A percentile compares a stretch with the other conserved stretches of the same genome.
These are phyloP conservation scores for Endomychus coccineus DNA, from an alignment of 2,888 invertebrate species.

Conservation along the genomic window DNA sequence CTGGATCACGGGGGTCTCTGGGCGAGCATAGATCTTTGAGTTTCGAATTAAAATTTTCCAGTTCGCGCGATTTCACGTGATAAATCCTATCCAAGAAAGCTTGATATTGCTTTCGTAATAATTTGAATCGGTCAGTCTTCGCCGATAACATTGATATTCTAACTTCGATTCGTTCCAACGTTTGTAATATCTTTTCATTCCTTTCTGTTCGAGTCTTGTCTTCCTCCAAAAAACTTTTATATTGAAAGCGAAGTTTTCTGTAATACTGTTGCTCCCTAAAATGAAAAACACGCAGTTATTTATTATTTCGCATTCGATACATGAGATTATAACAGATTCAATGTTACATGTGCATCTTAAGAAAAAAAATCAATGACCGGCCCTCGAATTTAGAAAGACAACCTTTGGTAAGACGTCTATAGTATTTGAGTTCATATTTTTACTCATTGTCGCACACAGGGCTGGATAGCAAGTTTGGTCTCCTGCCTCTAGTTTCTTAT, in stretches of 20 bases:
- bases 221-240: slow-evolving; percentile 51
- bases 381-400: too few relatives aligned
- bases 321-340: too few relatives aligned
- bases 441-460: too few relatives aligned
- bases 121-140: slow-evolving; percentile 53
- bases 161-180: slow-evolving; percentile 53
- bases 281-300: too few relatives aligned
- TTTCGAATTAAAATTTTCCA: slow-evolving; percentile 11
- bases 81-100: slow-evolving; percentile 27
- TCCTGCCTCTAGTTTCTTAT: too few relatives aligned
- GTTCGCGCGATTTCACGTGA: slow-evolving; percentile 8
- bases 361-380: too few relatives aligned
- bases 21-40: background rate
- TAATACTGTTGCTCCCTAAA: slow-evolving; percentile 38
- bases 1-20: background rate
- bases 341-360: too few relatives aligned
- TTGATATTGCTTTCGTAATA: slow-evolving; percentile 41
- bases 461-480: too few relatives aligned
- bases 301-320: too few relatives aligned
- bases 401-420: too few relatives aligned
- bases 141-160: slow-evolving; percentile 50
- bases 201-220: slow-evolving; percentile 52
- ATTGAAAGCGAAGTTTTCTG: slow-evolving; percentile 42
- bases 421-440: too few relatives aligned
- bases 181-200: slow-evolving; percentile 50